Percentiles rank a stretch among this genome's conserved stretches.
Conservation (phyloP, 2,888 invertebrate genomes). For the Candidula unifasciata region DNA sequence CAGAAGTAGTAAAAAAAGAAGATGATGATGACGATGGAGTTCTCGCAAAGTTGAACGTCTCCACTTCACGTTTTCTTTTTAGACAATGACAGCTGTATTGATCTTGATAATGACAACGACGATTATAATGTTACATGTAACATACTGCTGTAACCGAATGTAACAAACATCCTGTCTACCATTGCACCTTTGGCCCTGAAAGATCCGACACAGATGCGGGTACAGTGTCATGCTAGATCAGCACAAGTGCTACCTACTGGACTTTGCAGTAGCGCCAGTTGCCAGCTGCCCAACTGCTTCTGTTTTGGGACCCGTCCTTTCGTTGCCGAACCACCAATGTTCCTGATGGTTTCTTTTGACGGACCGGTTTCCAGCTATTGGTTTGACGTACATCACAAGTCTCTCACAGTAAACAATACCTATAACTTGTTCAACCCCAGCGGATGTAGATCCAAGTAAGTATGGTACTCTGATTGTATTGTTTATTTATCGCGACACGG, state of each 20-base stretch:
- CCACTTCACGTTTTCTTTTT: no score
- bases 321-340: slow-evolving; percentile 18
- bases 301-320: slow-evolving; percentile 21
- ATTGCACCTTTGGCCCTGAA: no score
- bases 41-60: no score
- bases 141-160: no score
- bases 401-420: not conserved
- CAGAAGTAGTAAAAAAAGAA: no score
- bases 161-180: no score
- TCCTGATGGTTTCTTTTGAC: slow-evolving; percentile 19
- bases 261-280: not conserved
- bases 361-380: not conserved
- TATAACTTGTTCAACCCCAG: slow-evolving; percentile 22
- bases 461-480: not conserved
- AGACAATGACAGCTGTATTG: no score
- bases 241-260: not conserved
- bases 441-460: slow-evolving; percentile 13
- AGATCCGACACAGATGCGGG: no score
- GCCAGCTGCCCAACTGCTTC: slow-evolving; percentile 22
- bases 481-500: no score
- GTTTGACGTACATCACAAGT: not conserved
- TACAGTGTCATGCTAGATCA: not conserved
- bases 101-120: no score
- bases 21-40: no score
- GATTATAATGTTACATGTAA: no score